Percentiles rank a stretch among this genome's conserved stretches.
These are phyloP conservation scores for Stomatorhinus walkeri DNA, from an alignment of 2,797 vertebrate species.

Conservation along the genomic window DNA sequence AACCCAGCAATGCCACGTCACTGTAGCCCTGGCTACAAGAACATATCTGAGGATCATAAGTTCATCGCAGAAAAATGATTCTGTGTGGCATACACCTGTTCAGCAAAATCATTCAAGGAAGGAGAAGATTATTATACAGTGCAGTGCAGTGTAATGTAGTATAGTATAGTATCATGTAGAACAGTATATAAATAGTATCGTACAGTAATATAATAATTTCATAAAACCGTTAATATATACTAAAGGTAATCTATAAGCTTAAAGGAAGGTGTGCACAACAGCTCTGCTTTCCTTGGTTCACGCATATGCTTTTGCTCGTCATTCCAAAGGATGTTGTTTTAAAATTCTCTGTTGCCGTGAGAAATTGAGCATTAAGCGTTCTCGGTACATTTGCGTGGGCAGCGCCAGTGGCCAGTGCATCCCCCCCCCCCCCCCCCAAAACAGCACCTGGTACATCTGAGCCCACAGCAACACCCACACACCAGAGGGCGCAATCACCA, in stretches of 20 bases:
- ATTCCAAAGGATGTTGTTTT: background rate
- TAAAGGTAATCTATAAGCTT: background rate
- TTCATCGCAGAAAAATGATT: background rate
- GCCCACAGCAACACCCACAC: background rate
- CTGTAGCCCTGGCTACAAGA: background rate
- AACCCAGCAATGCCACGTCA: background rate
- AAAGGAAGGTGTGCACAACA: background rate
- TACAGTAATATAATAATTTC: background rate
- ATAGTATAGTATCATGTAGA: background rate
- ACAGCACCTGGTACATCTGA: background rate
- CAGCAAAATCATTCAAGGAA: background rate
- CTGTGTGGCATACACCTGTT: background rate
- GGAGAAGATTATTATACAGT: background rate
- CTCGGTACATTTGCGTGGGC: slow-evolving; percentile 10
- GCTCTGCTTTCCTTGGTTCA: background rate
- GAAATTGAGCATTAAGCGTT: background rate
- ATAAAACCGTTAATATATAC: background rate
- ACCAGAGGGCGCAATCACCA: background rate
- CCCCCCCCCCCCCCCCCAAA: background rate
- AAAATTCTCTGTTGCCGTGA: background rate
- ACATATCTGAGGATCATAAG: background rate
- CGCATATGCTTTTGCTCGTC: background rate
- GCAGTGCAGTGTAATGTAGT: background rate
- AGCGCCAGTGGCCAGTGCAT: background rate
- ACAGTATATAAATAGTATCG: background rate